phyloP scores from a whole-genome alignment of 1,140 invertebrate genomes.

The Coenobita brevimanus region DNA sequence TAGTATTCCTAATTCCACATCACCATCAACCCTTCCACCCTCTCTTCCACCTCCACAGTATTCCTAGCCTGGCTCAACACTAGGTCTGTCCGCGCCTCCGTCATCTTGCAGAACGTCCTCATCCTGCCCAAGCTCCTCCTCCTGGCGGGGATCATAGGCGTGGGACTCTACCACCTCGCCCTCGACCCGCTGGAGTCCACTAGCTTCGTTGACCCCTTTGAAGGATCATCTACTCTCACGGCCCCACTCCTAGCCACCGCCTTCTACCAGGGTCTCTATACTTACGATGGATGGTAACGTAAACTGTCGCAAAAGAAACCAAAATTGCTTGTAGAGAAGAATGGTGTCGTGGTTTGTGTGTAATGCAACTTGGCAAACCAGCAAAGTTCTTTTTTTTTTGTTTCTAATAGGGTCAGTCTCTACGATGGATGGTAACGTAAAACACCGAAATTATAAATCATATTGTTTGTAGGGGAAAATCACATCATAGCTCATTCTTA shows the following conservation, averaged over 20 bases:
- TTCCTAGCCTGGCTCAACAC: slow-evolving; percentile 29
- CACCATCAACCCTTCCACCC: no score
- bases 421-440: no score
- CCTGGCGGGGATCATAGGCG: background rate
- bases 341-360: no score
- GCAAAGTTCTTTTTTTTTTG: no score
- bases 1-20: no score
- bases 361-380: no score
- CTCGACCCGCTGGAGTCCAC: background rate
- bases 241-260: background rate
- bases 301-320: no score
- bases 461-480: no score
- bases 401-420: no score
- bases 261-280: slow-evolving; percentile 47
- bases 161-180: slow-evolving; percentile 14
- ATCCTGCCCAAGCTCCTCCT: background rate
- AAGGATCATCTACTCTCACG: background rate
- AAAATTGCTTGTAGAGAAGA: no score
- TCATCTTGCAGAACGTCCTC: background rate
- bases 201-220: background rate
- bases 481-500: no score
- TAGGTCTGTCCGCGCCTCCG: background rate
- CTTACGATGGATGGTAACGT: slow-evolving; percentile 24
- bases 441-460: no score
- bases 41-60: background rate